Conservation (phyloP, 2,797 vertebrate genomes). For the Tangara arthus region DNA sequence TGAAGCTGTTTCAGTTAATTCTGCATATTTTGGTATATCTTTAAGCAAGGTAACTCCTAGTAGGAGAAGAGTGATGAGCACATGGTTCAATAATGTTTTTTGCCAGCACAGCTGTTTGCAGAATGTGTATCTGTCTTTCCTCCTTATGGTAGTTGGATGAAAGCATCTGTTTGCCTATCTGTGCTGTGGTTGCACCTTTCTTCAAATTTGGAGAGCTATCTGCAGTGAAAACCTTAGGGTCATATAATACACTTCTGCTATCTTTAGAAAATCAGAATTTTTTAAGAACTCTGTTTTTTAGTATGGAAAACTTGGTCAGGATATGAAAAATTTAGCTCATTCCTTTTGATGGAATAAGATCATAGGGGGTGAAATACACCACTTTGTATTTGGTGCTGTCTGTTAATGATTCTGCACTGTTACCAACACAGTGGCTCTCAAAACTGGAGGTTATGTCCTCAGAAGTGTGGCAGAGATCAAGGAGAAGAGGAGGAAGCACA, state of each 20-base stretch:
- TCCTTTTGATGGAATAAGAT: not conserved
- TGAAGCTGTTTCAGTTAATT: not conserved
- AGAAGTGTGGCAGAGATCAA: not conserved
- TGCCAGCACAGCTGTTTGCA: slow-evolving; percentile 55
- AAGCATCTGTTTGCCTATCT: slow-evolving; percentile 52
- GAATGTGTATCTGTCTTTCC: slow-evolving; percentile 6
- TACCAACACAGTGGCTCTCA: not conserved
- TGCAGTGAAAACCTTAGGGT: not conserved
- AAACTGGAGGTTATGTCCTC: not conserved
- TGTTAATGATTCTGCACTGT: not conserved
- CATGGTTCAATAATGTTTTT: not conserved
- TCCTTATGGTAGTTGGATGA: slow-evolving; percentile 20
- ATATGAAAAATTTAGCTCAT: not conserved
- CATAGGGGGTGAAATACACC: not conserved
- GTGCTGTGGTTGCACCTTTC: slow-evolving; percentile 33
- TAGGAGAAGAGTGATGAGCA: not conserved
- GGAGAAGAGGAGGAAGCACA: not conserved
- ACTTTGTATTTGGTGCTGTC: not conserved
- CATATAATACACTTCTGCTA: not conserved
- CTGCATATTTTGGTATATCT: not conserved
- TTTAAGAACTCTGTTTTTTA: not conserved
- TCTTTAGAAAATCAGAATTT: not conserved
- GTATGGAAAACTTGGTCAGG: not conserved
- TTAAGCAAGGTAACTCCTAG: not conserved
- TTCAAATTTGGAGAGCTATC: not conserved